These are phyloP conservation scores for Cossypha niveicapilla DNA, from an alignment of 2,797 vertebrate genomes.

Conservation along the genomic window DNA sequence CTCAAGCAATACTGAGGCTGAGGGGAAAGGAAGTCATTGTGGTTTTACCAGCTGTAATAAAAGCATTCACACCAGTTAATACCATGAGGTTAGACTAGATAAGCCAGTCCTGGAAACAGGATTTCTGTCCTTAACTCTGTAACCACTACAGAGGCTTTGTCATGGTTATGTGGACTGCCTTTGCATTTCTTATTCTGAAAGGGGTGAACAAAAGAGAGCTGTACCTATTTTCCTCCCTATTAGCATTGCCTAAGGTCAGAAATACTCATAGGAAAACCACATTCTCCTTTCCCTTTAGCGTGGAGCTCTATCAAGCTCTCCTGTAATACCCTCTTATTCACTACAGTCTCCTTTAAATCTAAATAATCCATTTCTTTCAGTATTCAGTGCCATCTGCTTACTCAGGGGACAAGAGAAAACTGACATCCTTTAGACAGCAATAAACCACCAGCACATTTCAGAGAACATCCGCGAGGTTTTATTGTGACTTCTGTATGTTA, in stretches of 20 bases:
- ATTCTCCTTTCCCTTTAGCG: neutral
- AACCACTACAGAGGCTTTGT: neutral
- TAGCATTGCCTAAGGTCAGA: neutral
- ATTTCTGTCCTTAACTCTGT: neutral
- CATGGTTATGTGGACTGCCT: neutral
- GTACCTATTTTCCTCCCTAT: neutral
- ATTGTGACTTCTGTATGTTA: neutral
- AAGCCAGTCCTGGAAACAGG: neutral
- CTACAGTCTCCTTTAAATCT: neutral
- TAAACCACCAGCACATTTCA: conserved; percentile 12
- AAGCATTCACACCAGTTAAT: neutral
- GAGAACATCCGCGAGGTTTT: neutral
- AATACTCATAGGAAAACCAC: neutral
- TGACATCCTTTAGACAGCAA: conserved; percentile 4
- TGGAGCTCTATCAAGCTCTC: neutral
- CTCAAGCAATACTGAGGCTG: neutral
- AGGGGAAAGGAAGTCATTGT: neutral
- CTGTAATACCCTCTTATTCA: neutral
- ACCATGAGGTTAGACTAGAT: neutral
- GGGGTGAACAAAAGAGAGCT: neutral
- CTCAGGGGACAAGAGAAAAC: neutral
- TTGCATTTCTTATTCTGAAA: neutral
- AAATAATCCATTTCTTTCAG: neutral
- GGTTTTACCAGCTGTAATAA: neutral
- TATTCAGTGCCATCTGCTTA: neutral